Conservation (phyloP, 2,113 vertebrate species). For the Sturnus vulgaris region DNA sequence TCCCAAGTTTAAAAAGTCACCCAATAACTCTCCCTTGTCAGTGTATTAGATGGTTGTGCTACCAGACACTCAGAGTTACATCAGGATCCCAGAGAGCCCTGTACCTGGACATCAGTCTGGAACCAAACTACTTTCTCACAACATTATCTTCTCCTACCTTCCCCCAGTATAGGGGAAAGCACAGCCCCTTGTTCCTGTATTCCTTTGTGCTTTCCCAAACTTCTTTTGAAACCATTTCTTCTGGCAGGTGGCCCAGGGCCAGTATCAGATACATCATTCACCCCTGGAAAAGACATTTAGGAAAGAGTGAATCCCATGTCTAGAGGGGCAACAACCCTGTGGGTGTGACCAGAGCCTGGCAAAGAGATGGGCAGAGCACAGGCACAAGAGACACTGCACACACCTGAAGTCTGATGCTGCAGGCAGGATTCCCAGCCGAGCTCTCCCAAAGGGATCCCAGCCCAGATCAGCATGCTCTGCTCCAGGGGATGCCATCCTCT, state of each 20-base stretch:
- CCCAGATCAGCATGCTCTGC: not conserved
- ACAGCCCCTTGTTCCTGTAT: not conserved
- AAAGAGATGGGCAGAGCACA: not conserved
- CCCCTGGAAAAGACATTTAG: not conserved
- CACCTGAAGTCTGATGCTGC: fast-evolving
- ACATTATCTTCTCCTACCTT: not conserved
- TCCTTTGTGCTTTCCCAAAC: not conserved
- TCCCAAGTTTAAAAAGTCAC: not conserved
- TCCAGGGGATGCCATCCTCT: not conserved
- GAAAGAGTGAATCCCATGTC: not conserved
- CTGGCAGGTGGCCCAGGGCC: not conserved
- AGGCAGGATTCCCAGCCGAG: not conserved
- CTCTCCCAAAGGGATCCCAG: not conserved
- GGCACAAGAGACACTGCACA: not conserved
- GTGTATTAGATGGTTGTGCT: not conserved
- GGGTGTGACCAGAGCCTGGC: not conserved
- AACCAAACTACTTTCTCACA: not conserved
- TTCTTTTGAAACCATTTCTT: not conserved
- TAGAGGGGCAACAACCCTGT: not conserved
- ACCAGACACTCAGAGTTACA: not conserved
- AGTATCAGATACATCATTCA: not conserved
- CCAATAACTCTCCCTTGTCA: not conserved
- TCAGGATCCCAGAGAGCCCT: not conserved
- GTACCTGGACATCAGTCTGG: not conserved
- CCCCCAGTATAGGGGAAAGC: fast-evolving